Percentiles rank a stretch among this genome's conserved stretches.
Evolutionary conservation across 2,888 invertebrate genomes (phyloP).

Genomic region (Mallateleia sp.): DNA sequence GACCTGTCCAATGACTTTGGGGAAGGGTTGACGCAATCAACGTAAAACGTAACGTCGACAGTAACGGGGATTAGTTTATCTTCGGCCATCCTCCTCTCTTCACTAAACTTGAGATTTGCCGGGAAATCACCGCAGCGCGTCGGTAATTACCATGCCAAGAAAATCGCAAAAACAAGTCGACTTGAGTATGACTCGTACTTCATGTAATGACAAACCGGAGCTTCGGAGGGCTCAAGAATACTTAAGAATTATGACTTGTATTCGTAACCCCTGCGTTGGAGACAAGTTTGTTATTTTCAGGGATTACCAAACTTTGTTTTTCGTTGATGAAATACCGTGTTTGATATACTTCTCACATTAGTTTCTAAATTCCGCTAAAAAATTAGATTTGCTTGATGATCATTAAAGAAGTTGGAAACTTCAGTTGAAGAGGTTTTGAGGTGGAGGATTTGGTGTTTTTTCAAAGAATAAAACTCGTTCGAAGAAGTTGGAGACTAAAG

Average conservation of each 20-base stretch:
- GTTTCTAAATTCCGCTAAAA: background rate
- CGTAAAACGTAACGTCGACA: constrained; percentile 89
- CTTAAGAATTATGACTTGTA: constrained; percentile 62
- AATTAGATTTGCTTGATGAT: background rate
- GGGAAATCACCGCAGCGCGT: constrained; percentile 55
- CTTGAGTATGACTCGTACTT: constrained; percentile 46
- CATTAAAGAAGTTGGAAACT: background rate
- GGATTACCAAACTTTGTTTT: constrained; percentile 47
- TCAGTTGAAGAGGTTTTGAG: no score
- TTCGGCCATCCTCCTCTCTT: constrained; percentile 81
- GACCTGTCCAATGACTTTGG: constrained; percentile 88
- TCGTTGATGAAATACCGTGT: constrained; percentile 19
- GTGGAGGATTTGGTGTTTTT: no score
- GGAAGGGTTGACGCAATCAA: constrained; percentile 89
- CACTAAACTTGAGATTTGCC: constrained; percentile 76
- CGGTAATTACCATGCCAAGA: constrained; percentile 68
- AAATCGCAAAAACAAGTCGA: constrained; percentile 66
- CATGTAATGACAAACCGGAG: constrained; percentile 49
- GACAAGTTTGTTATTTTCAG: constrained; percentile 56
- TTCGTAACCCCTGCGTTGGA: constrained; percentile 41
- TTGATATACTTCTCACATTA: constrained; percentile 11
- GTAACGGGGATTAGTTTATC: constrained; percentile 89
- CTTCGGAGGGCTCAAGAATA: constrained; percentile 10
- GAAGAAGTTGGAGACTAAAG: no score
- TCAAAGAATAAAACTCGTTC: no score